Base-by-base conservation (phyloP, 2,888 invertebrate genomes). In the Alviniconcha strummeri region DNA sequence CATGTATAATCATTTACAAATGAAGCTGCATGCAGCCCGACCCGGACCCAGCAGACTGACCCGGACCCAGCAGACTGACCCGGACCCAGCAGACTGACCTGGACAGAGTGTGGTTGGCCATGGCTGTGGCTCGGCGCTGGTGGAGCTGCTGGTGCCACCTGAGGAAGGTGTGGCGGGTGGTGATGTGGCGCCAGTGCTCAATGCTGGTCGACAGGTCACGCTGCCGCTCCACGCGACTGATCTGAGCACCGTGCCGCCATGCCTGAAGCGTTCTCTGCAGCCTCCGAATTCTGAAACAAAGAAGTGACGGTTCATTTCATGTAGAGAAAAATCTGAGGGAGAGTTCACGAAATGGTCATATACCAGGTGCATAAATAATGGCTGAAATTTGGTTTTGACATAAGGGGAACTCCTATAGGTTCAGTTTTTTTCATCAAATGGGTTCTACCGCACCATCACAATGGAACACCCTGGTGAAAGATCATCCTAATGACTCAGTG, bases 101-200 rank as follows among this genome's bases (percentile, higher is more conserved):
- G 79, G 84, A 83, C 36, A 89, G 82, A 75, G 85, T 87, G 13
- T 82, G 84, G 76, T 90, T 82, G 67, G 84, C 85, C 83, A 88
- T 85, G 56, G 84, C 84, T 17, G 83, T 83, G n/a, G 91, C 90
- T 78, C 86, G 85, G 56, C 84, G 86, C 19, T 87, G 88, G 71
- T 87, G 81, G 55, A 90, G 84, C 19, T 82, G 83, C 52, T 90
- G 90, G 15, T 86, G 82, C 91, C 91, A 91, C 17, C 86, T 84
- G 1, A 85, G 80, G 85, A 91, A 91, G 79, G 84, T 75, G 13
- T 84, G 83, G 55, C 85, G 81, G 13, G 88, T 78, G 11, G 87
- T 88, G 15, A 86, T 85, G 8, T 84, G 81, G 5, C 85, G 81
- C 89, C 90, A 90, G 85, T 88, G 89, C 52, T 89, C 87, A 64